Evolutionary conservation across 2,797 vertebrate species (phyloP).

Genomic region (Enteromius viviparus): DNA sequence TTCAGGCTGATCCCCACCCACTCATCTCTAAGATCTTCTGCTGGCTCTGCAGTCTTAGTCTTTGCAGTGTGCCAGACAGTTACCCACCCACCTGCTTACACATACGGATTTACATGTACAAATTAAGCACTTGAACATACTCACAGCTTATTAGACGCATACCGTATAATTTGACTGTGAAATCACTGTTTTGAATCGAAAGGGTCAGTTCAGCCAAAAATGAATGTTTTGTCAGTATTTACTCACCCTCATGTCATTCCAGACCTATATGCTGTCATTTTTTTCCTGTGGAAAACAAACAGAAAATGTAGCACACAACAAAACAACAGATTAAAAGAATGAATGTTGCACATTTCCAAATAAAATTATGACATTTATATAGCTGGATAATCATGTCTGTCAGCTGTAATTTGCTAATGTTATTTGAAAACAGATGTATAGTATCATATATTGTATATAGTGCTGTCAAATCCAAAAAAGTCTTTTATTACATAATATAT

Average conservation of each 20-base stretch:
- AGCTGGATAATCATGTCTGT: neutral
- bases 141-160: slow-evolving; percentile 32
- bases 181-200: slow-evolving; percentile 17
- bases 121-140: slow-evolving; percentile 22
- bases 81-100: slow-evolving; percentile 34
- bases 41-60: slow-evolving; percentile 54
- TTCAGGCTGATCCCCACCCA: slow-evolving; percentile 51
- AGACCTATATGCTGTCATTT: neutral
- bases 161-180: slow-evolving; percentile 10
- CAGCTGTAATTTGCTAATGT: neutral
- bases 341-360: neutral
- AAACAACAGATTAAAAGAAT: neutral
- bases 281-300: neutral
- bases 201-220: slow-evolving; percentile 25
- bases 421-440: too few species aligned
- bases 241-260: neutral
- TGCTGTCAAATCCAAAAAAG: too few species aligned
- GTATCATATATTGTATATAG: too few species aligned
- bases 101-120: slow-evolving; percentile 52
- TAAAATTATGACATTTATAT: neutral
- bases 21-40: slow-evolving; percentile 59
- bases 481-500: too few species aligned
- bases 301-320: neutral
- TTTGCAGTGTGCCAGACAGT: slow-evolving; percentile 39
- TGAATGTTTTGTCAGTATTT: slow-evolving; percentile 19